phyloP scores from a whole-genome alignment of 2,888 invertebrate species.

The Labia minor region DNA sequence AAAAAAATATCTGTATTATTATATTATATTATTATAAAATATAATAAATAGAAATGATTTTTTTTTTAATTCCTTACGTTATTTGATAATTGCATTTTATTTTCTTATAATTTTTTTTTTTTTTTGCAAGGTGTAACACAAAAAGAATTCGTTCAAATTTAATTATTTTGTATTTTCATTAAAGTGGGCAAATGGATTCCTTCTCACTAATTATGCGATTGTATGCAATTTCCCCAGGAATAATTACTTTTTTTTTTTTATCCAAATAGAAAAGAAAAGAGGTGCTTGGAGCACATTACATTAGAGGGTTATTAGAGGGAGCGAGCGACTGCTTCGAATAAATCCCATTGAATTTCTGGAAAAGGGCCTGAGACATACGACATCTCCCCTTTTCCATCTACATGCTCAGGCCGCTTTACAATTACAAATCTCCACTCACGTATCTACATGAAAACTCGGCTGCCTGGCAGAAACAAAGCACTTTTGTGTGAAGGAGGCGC shows the following conservation, averaged over 20 bases:
- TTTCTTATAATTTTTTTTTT: too few species aligned
- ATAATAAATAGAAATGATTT: too few species aligned
- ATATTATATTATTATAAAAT: too few species aligned
- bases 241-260: not conserved
- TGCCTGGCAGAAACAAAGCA: not conserved
- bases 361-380: too few species aligned
- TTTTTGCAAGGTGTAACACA: too few species aligned
- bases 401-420: not conserved
- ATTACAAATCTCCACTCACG: conserved; percentile 8
- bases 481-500: not conserved
- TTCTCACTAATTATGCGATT: not conserved
- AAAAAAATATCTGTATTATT: too few species aligned
- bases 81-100: too few species aligned
- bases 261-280: not conserved
- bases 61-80: too few species aligned
- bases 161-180: too few species aligned
- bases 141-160: too few species aligned
- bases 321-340: not conserved
- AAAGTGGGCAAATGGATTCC: too few species aligned
- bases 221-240: not conserved
- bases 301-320: not conserved
- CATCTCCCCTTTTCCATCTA: not conserved
- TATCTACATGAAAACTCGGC: not conserved
- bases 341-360: not conserved
- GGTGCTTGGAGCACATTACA: not conserved